These are phyloP conservation scores for Epirrhoe alternata DNA, from an alignment of 2,888 invertebrate genomes.

Conservation along the genomic window DNA sequence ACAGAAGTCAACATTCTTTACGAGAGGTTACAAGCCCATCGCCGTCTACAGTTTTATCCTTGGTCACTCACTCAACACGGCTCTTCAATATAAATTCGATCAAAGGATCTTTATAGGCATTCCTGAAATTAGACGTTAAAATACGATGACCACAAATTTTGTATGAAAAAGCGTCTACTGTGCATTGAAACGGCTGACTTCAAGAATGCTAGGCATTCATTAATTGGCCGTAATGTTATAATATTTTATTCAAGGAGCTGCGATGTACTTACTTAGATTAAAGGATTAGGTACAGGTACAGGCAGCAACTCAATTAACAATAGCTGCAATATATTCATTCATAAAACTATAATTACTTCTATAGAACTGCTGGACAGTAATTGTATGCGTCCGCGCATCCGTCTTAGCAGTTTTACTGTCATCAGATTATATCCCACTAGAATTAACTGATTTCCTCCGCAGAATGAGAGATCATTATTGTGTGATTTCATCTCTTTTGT, in stretches of 20 bases:
- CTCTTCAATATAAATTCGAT: no score
- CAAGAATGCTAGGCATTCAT: no score
- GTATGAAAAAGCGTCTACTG: no score
- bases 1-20: no score
- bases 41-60: no score
- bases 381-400: slow-evolving; percentile 37
- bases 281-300: slow-evolving; percentile 2
- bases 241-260: background rate
- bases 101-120: no score
- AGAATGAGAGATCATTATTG: slow-evolving; percentile 64
- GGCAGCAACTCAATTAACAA: slow-evolving; percentile 4
- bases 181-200: no score
- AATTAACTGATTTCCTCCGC: slow-evolving; percentile 57
- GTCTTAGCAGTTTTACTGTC: slow-evolving; percentile 56
- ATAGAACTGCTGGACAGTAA: slow-evolving; percentile 41
- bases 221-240: background rate
- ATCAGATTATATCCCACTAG: slow-evolving; percentile 57
- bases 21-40: no score
- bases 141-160: no score
- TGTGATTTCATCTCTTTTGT: slow-evolving; percentile 42
- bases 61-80: no score
- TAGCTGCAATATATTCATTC: slow-evolving; percentile 39
- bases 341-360: slow-evolving; percentile 40
- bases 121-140: no score
- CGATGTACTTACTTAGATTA: background rate